Percentiles rank a stretch among this genome's conserved stretches.
These are phyloP conservation scores for Sipha maydis DNA, from an alignment of 2,888 invertebrate species.

Conservation along the genomic window DNA sequence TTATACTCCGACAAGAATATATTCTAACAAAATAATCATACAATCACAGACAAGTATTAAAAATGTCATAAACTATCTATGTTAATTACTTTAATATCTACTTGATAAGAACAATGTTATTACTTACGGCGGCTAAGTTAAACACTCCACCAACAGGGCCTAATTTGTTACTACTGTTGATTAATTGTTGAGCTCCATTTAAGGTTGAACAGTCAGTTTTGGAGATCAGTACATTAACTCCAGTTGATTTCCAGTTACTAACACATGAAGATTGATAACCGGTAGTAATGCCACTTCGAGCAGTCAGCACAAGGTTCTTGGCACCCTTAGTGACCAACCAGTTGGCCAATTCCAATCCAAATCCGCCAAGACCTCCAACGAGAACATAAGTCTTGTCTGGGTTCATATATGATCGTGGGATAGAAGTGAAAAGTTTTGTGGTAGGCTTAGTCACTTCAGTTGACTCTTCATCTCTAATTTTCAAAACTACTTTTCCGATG, in stretches of 20 bases:
- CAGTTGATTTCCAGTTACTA: conserved; percentile 73
- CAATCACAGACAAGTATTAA: no score
- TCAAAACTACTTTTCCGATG: conserved; percentile 94
- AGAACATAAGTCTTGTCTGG: conserved; percentile 80
- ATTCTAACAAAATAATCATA: no score
- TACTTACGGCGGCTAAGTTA: conserved; percentile 87
- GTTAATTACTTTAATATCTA: no score
- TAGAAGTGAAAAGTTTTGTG: conserved; percentile 77
- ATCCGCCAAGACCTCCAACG: conserved; percentile 94
- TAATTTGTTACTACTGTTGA: conserved; percentile 67
- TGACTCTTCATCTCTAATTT: conserved; percentile 85
- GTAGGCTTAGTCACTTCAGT: conserved; percentile 69
- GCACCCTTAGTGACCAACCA: conserved; percentile 93
- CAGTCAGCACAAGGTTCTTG: conserved; percentile 83
- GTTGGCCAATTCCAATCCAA: conserved; percentile 91
- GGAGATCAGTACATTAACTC: conserved; percentile 69
- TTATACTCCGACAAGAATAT: no score
- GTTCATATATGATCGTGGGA: conserved; percentile 87
- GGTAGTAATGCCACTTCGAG: conserved; percentile 87
- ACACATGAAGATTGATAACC: conserved; percentile 93
- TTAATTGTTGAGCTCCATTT: conserved; percentile 68
- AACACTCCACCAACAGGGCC: conserved; percentile 82
- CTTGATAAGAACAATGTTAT: no score
- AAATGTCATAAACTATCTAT: no score
- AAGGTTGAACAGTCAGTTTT: conserved; percentile 68